A percentile compares a stretch with the other conserved stretches of the same genome.
Evolutionary conservation across 1,140 invertebrate genomes (phyloP).

Genomic region (Ridgeia piscesae): DNA sequence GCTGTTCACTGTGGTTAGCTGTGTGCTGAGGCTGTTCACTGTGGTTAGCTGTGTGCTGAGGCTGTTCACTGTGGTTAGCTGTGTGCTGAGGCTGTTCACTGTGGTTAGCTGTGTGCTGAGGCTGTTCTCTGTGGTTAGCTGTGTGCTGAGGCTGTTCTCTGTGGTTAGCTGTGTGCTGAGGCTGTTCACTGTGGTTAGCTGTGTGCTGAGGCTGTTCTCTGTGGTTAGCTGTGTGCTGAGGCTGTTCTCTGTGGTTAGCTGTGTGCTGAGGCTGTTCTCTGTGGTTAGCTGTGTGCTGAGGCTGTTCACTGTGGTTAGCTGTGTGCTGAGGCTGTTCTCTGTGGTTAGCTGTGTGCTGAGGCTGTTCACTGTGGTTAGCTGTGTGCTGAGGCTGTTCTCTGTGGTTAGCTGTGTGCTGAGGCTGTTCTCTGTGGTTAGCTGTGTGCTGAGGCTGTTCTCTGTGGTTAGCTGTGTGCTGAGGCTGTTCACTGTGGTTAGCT

Average conservation of each 20-base stretch:
- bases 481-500: background rate
- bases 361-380: no score
- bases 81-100: no score
- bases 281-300: no score
- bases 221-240: slow-evolving; percentile 22
- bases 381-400: no score
- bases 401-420: no score
- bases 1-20: background rate
- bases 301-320: no score
- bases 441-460: background rate
- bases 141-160: slow-evolving; percentile 24
- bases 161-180: slow-evolving; percentile 21
- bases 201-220: slow-evolving; percentile 24
- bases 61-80: background rate
- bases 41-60: background rate
- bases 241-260: no score
- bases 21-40: background rate
- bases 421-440: background rate
- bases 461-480: background rate
- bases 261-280: no score
- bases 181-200: background rate
- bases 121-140: background rate
- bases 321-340: no score
- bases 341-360: no score
- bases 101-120: no score